phyloP scores from a whole-genome alignment of 2,113 vertebrate genomes.

The Ceyx cyanopectus region DNA sequence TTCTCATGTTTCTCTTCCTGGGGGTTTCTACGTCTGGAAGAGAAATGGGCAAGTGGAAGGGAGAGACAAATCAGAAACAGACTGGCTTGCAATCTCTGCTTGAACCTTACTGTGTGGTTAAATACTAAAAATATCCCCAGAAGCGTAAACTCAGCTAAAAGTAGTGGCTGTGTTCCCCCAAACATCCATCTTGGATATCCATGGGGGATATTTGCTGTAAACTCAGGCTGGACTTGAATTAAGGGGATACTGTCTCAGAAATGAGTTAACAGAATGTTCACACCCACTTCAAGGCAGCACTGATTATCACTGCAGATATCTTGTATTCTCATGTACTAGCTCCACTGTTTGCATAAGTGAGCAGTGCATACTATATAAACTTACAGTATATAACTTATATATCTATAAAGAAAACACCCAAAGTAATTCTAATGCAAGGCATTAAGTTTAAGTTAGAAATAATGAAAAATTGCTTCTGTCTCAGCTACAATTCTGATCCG shows the following conservation, averaged over 20 bases:
- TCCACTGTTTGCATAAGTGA: not conserved
- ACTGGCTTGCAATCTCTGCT: not conserved
- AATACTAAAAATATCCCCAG: not conserved
- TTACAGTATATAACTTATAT: too few relatives aligned
- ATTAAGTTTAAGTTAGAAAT: not conserved
- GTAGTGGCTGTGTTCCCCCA: not conserved
- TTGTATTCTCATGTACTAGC: not conserved
- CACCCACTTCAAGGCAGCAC: not conserved
- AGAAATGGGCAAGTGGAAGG: not conserved
- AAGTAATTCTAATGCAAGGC: not conserved
- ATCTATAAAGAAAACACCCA: not conserved
- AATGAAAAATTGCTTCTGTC: not conserved
- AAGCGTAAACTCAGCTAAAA: not conserved
- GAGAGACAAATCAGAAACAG: not conserved
- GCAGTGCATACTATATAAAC: not conserved
- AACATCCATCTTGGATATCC: not conserved
- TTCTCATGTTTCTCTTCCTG: not conserved
- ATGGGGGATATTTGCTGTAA: not conserved
- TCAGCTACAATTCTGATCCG: not conserved
- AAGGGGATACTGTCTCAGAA: not conserved
- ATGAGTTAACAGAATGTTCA: not conserved
- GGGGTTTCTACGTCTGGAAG: not conserved
- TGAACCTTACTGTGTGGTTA: not conserved
- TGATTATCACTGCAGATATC: not conserved
- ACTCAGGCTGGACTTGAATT: not conserved